Base-by-base conservation (phyloP, 2,888 invertebrate species). In the Andrena trimmerana region DNA sequence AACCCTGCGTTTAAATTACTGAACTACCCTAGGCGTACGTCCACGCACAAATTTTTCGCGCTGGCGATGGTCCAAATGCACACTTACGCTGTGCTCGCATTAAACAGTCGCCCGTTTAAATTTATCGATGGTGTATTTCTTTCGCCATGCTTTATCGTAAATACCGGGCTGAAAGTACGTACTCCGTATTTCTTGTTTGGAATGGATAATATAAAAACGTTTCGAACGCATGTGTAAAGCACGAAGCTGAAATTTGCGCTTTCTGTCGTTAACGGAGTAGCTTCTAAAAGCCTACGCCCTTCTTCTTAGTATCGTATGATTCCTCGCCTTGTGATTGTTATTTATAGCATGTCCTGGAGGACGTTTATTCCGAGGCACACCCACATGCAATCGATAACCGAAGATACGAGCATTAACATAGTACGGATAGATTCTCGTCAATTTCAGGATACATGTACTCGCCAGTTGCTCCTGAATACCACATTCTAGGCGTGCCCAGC, bases 31-130 rank as follows among this genome's bases (percentile, higher is more conserved):
- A 36, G 65, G 65, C 66, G 60, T 36, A 31, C 60, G 48, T 62
- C 20, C 48, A 66, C 71, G 60, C 66, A 33, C 66, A 66, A 80
- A 79, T 79, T 80, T 79, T 80, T 71, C 79, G 42, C 16, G 31
- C 60, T 80, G 80, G 80, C 80, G 27, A 50, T 60, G 27, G 10
- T 66, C 80, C 80, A 79, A 79, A 66, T 71, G 57, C 27, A 57
- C 66, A 27, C 33, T 42, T 10, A 24, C 52, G 24, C 13, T 52
- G 31, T 4, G 66, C 63, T 57, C 20, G n/a, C 59, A 29, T 80
- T 79, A 71, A 71, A 62, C 71, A 71, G 52, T 59, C 27, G 68
- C 16, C 10, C 66, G 29, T 62, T 62, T 60, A 54, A 67, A 79
- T 80, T 80, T 80, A 80, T 80, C 52, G 79, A 16, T 27, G 10